Percentiles rank a stretch among this genome's conserved stretches.
phyloP scores from a whole-genome alignment of 2,113 vertebrate species.

The Papio anubis region DNA sequence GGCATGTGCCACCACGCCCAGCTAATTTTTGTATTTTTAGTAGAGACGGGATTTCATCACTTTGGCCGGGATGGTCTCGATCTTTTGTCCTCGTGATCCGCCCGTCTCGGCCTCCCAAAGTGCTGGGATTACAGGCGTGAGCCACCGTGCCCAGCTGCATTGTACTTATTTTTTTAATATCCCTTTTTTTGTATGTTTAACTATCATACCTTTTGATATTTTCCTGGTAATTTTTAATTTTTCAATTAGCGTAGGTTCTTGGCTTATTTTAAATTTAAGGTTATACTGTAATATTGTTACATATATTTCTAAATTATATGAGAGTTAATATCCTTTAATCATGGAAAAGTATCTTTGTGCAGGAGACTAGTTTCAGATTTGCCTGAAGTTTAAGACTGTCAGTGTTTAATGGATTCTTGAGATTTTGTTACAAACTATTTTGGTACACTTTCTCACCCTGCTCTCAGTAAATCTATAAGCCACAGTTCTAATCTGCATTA shows the following conservation, averaged over 20 bases:
- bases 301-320: background rate
- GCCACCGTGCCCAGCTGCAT: background rate
- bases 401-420: background rate
- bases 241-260: background rate
- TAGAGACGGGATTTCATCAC: no score
- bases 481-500: background rate
- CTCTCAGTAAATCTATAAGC: background rate
- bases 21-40: no score
- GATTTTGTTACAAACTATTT: constrained; percentile 25
- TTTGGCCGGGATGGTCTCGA: no score
- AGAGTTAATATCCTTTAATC: background rate
- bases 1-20: no score
- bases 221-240: background rate
- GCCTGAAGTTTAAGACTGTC: background rate
- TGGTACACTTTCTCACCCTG: background rate
- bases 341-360: background rate
- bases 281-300: background rate
- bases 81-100: no score
- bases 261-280: background rate
- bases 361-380: background rate
- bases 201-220: background rate
- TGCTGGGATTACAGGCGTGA: no score
- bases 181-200: background rate
- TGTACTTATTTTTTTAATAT: background rate
- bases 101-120: no score